Conservation (phyloP, 1,140 invertebrate genomes). For the Stegodyphus dumicola region DNA sequence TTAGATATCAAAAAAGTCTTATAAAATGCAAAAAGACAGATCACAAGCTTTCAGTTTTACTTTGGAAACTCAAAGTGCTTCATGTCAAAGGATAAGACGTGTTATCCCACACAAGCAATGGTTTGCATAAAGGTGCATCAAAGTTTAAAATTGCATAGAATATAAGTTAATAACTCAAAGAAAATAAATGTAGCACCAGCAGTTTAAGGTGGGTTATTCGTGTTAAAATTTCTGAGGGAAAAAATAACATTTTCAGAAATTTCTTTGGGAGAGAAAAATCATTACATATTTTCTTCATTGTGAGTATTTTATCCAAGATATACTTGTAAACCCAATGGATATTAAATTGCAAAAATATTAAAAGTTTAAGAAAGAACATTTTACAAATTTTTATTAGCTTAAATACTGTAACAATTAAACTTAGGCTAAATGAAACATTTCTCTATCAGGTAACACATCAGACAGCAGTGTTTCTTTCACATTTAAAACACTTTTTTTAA, state of each 20-base stretch:
- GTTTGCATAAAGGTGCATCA: conserved; percentile 21
- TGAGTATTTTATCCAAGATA: neutral
- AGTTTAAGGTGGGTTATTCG: conserved; percentile 4
- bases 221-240: neutral
- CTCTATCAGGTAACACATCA: no score
- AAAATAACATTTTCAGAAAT: neutral
- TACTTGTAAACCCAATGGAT: neutral
- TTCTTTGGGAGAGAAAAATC: neutral
- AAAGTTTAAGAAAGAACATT: neutral
- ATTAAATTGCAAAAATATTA: neutral
- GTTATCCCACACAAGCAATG: conserved; percentile 57
- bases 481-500: no score
- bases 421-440: no score
- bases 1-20: conserved; percentile 37
- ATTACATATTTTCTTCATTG: neutral
- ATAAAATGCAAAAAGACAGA: conserved; percentile 41
- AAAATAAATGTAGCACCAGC: conserved; percentile 49
- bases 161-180: conserved; percentile 21
- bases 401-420: neutral
- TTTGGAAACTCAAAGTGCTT: conserved; percentile 51
- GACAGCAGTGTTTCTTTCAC: no score
- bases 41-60: conserved; percentile 30
- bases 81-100: conserved; percentile 54
- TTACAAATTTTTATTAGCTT: neutral
- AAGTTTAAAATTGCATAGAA: conserved; percentile 24